phyloP scores from a whole-genome alignment of 2,113 vertebrate species.

The Mesoclemmys tuberculata region DNA sequence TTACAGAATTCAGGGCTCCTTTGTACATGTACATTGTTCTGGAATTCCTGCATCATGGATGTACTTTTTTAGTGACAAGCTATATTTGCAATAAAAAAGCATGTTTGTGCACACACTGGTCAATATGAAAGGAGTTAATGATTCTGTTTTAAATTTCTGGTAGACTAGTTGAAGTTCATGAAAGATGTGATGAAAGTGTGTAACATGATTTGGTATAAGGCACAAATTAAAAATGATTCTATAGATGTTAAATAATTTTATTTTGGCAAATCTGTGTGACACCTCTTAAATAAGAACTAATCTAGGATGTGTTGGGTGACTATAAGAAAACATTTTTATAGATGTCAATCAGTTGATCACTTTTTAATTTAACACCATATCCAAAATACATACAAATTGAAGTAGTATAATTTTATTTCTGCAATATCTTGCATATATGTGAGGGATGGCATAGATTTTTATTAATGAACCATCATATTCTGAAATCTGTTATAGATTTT shows the following conservation, averaged over 20 bases:
- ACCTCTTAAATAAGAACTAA: background rate
- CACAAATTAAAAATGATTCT: background rate
- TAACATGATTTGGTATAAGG: background rate
- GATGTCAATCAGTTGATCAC: background rate
- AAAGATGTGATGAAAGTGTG: background rate
- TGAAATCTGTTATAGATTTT: background rate
- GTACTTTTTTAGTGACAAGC: background rate
- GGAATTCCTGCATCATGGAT: background rate
- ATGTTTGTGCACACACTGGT: background rate
- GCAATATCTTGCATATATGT: background rate
- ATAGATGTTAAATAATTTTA: background rate
- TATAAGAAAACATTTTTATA: background rate
- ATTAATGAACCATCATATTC: background rate
- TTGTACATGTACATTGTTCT: background rate
- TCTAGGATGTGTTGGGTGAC: background rate
- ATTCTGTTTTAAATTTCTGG: background rate
- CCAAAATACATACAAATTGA: background rate
- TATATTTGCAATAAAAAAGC: background rate
- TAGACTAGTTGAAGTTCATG: background rate
- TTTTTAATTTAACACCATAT: background rate
- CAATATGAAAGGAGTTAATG: background rate
- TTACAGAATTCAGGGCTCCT: background rate
- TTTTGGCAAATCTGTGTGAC: background rate
- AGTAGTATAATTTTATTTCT: background rate
- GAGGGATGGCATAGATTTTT: background rate